Evolutionary conservation across 2,888 invertebrate genomes (phyloP).

Genomic region (Dasypolia templi): DNA sequence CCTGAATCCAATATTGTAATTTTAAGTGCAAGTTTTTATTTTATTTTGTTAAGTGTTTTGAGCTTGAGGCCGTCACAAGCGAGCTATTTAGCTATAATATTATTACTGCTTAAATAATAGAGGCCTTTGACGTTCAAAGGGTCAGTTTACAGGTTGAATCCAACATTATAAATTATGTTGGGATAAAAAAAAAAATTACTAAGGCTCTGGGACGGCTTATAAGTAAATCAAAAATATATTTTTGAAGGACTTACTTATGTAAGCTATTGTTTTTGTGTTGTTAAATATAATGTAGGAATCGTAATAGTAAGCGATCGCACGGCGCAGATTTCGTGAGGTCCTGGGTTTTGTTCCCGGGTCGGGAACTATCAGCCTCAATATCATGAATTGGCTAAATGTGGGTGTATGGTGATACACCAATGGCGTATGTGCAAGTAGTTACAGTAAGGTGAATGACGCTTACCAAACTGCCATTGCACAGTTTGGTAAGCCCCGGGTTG

Average conservation of each 20-base stretch:
- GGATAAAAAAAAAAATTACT: not conserved
- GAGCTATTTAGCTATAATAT: not conserved
- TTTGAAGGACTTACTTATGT: slow-evolving; percentile 68
- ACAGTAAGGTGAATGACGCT: not conserved
- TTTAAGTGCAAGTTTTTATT: slow-evolving; percentile 53
- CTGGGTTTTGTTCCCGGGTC: not conserved
- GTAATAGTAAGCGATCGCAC: slow-evolving; percentile 26
- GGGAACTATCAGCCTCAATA: slow-evolving; percentile 2
- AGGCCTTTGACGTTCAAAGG: not conserved
- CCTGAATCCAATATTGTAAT: slow-evolving; percentile 49
- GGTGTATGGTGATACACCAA: not conserved
- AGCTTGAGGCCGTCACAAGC: not conserved
- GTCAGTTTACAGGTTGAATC: not conserved
- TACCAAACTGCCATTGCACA: not conserved
- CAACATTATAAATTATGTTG: not conserved
- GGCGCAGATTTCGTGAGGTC: slow-evolving; percentile 35
- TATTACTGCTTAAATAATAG: not conserved
- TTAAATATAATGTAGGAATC: slow-evolving; percentile 44
- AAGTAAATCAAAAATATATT: slow-evolving; percentile 63
- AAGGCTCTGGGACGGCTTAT: not conserved
- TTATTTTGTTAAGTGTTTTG: slow-evolving; percentile 38
- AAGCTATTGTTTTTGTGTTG: slow-evolving; percentile 66
- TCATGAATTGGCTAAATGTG: slow-evolving; percentile 26
- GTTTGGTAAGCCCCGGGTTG: not conserved
- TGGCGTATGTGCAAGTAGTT: slow-evolving; percentile 12